These are phyloP conservation scores for Coranthus polyacanthus DNA, from an alignment of 2,797 vertebrate species.

Conservation along the genomic window DNA sequence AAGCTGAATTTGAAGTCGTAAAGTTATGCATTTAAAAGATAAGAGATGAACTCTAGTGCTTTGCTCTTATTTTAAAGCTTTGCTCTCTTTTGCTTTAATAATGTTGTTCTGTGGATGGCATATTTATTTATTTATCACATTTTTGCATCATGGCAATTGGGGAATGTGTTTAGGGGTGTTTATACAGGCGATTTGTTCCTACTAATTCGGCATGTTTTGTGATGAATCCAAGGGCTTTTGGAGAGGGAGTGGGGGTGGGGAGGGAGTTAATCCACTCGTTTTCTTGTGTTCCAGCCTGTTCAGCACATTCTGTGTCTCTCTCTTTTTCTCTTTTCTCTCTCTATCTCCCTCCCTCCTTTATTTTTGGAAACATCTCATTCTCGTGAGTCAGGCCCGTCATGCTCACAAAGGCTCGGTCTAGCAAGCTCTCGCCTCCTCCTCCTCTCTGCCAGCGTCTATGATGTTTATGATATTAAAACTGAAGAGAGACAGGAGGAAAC, in stretches of 20 bases:
- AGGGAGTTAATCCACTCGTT: conserved; percentile 72
- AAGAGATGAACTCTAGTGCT: conserved; percentile 3
- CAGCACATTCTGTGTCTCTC: conserved; percentile 64
- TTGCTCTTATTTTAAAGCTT: conserved; percentile 5
- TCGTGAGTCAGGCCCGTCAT: conserved; percentile 72
- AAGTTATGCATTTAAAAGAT: conserved; percentile 1
- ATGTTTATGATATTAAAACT: conserved; percentile 62
- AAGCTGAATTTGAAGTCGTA: conserved; percentile 19
- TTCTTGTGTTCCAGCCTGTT: conserved; percentile 77
- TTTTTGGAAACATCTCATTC: conserved; percentile 84
- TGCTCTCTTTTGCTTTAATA: background rate
- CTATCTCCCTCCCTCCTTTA: conserved; percentile 56
- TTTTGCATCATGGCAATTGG: conserved; percentile 25
- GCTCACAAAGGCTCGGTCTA: conserved; percentile 70
- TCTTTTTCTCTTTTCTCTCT: conserved; percentile 9
- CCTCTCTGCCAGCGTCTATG: conserved; percentile 32
- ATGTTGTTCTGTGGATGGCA: conserved; percentile 7
- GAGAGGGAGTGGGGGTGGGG: background rate
- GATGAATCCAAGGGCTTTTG: conserved; percentile 73
- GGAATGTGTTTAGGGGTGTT: conserved; percentile 63
- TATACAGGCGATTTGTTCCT: conserved; percentile 67
- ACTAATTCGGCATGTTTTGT: conserved; percentile 74
- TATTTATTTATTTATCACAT: conserved; percentile 36
- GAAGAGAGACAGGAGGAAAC: conserved; percentile 33
- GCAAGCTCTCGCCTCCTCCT: conserved; percentile 52